phyloP scores from a whole-genome alignment of 2,797 vertebrate genomes.

The Thripadectes ignobilis region DNA sequence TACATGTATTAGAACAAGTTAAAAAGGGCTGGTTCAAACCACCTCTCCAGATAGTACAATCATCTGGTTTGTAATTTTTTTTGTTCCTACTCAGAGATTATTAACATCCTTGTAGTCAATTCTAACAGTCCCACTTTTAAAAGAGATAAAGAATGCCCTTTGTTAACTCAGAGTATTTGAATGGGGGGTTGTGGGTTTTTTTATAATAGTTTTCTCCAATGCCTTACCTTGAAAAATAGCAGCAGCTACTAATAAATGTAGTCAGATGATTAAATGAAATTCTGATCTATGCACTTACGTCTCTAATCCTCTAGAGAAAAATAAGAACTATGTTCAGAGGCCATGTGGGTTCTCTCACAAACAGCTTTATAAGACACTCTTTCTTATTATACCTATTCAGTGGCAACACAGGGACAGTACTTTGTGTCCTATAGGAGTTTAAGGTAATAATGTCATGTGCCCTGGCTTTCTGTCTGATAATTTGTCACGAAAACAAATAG shows the following conservation, averaged over 20 bases:
- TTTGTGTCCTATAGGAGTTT: background rate
- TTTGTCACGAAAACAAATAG: conserved; percentile 11
- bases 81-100: background rate
- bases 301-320: background rate
- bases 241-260: background rate
- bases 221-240: background rate
- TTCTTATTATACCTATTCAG: background rate
- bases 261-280: background rate
- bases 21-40: background rate
- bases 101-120: background rate
- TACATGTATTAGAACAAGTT: background rate
- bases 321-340: background rate
- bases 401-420: background rate
- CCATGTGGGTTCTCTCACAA: background rate
- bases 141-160: background rate
- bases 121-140: background rate
- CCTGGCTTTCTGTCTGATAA: background rate
- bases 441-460: background rate
- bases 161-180: background rate
- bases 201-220: background rate
- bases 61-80: background rate
- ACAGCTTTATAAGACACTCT: background rate
- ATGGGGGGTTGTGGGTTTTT: background rate
- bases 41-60: background rate
- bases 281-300: background rate